Percentiles rank a stretch among this genome's conserved stretches.
phyloP scores from a whole-genome alignment of 2,797 vertebrate genomes.

The Onychomys arenicola region DNA sequence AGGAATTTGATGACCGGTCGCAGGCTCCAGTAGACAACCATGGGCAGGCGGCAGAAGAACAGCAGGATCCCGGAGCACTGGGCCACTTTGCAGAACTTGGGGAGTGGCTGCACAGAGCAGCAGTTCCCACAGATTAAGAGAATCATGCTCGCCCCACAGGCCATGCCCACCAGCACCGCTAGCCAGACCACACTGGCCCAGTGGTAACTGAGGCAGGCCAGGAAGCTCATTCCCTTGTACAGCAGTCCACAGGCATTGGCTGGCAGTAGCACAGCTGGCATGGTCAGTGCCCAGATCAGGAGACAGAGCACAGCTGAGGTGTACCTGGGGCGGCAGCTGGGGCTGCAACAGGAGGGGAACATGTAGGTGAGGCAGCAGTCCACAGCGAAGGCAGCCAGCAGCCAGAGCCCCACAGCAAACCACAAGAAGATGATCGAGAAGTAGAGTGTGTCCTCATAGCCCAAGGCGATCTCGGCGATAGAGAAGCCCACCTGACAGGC shows the following conservation, averaged over 20 bases:
- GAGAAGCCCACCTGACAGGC: conserved; percentile 59
- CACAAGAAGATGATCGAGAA: conserved; percentile 70
- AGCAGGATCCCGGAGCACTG: conserved; percentile 52
- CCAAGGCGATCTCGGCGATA: not conserved
- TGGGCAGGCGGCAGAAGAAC: conserved; percentile 26
- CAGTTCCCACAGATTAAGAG: conserved; percentile 55
- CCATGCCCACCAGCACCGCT: not conserved
- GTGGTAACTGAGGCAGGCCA: not conserved
- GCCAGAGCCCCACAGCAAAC: conserved; percentile 61
- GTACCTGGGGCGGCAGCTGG: not conserved
- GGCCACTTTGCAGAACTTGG: conserved; percentile 72
- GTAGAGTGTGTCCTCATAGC: conserved; percentile 64
- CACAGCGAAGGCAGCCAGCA: conserved; percentile 53
- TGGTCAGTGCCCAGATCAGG: conserved; percentile 55
- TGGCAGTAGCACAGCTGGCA: conserved; percentile 25
- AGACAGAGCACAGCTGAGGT: not conserved
- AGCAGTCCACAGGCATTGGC: conserved; percentile 56
- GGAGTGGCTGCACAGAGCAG: not conserved
- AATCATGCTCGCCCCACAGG: not conserved
- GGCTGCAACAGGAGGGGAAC: not conserved
- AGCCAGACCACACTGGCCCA: not conserved
- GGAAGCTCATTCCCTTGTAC: not conserved
- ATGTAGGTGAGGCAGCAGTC: conserved; percentile 60
- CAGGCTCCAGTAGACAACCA: conserved; percentile 56
- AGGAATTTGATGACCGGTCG: conserved; percentile 24